Evolutionary conservation across 2,797 vertebrate species (phyloP), one percentile per base, ranked within the genome.

Genomic region (Ficedula albicollis): DNA sequence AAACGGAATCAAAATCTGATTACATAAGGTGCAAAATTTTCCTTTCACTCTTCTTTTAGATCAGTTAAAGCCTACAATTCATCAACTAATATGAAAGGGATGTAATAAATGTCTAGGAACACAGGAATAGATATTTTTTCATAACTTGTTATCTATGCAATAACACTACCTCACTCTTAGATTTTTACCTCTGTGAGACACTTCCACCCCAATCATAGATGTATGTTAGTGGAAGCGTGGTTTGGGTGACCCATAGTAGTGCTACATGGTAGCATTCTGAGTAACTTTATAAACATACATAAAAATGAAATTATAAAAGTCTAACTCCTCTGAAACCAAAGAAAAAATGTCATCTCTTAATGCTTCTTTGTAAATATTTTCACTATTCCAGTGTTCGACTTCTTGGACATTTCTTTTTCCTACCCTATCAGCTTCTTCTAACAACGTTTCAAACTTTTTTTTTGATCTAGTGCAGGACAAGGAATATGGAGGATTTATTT

Each of bases 221-320:
- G 12, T 4, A n/a, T 13, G 10, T 19, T 87, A 69, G 27, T 67
- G 74, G 51, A 94, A 89, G 54, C 1, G 1, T 84, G 48, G 26
- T 91, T 86, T 80, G 56, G 27, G 30, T 48, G 82, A n/a, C 43
- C 52, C 41, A 75, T 38, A 92, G 70, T 39, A 89, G 66, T 39
- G 5, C 21, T 39, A 51, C 4, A 17, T 1, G 3, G 13, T 21
- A 68, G 54, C 30, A 8, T 49, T 84, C 70, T 59, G 54, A 67
- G 16, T 25, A 68, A 64, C 69, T 59, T 56, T 74, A 51, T 22
- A 86, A 96, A 79, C 15, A 36, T 25, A 39, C 1, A 1, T 32
- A 70, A 69, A 82, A 91, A 64, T 38, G 9, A 86, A 87, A 90
- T 82, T 73, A 41, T 80, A 85, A 74, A 90, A 89, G 68, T 75